phyloP scores from a whole-genome alignment of 2,888 invertebrate species.

The Drosophila buzzatii region DNA sequence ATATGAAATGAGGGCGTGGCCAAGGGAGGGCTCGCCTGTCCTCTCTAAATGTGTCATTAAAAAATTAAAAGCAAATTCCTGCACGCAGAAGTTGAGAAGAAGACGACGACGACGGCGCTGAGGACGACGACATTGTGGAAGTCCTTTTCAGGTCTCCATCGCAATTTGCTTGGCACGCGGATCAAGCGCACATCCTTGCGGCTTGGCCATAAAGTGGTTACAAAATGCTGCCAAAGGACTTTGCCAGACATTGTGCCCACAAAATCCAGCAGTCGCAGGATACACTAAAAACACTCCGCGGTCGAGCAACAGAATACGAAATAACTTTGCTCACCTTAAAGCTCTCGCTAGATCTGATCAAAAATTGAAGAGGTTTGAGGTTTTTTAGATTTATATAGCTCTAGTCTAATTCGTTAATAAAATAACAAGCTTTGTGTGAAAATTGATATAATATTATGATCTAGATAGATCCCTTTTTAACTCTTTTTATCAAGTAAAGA shows the following conservation, averaged over 20 bases:
- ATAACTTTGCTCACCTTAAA: neutral
- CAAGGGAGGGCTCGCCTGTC: neutral
- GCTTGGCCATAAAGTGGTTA: conserved; percentile 50
- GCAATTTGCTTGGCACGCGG: conserved; percentile 9
- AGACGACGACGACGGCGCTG: conserved; percentile 1
- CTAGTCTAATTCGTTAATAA: no score
- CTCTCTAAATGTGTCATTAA: conserved; percentile 69
- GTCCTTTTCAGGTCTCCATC: conserved; percentile 35
- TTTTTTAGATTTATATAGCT: neutral
- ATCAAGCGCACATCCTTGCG: conserved; percentile 41
- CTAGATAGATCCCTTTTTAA: no score
- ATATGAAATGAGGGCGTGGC: neutral
- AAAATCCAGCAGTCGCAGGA: conserved; percentile 43
- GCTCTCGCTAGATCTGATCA: neutral
- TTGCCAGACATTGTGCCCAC: conserved; percentile 41
- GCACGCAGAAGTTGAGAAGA: conserved; percentile 30
- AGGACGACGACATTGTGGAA: conserved; percentile 36
- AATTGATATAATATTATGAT: no score
- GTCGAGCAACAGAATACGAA: neutral
- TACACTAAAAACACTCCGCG: conserved; percentile 20
- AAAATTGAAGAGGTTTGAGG: neutral
- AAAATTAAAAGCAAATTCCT: conserved; percentile 74
- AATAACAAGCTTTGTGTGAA: no score
- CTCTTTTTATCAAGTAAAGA: no score
- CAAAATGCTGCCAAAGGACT: conserved; percentile 48